Conservation (phyloP, 2,113 vertebrate genomes). For the Solenodon paradoxus region DNA sequence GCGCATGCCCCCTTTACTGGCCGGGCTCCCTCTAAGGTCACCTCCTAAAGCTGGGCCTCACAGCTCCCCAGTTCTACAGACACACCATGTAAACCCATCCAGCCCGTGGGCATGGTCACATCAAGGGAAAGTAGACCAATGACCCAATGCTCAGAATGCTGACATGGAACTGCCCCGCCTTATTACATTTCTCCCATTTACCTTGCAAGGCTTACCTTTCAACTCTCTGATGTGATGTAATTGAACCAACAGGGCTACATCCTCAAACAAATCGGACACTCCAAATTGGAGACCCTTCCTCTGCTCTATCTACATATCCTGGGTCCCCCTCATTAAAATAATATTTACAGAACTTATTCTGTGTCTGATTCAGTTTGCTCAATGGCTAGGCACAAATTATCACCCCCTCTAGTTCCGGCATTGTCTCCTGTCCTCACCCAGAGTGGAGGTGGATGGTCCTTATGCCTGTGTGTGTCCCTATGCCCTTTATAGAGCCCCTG, state of each 20-base stretch:
- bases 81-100: neutral
- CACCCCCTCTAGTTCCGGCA: neutral
- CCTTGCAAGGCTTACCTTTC: neutral
- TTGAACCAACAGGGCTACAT: neutral
- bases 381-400: neutral
- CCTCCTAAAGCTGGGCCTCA: neutral
- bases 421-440: neutral
- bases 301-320: neutral
- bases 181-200: neutral
- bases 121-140: neutral
- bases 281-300: neutral
- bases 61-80: neutral
- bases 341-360: neutral
- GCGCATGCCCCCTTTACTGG: neutral
- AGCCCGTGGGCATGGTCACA: neutral
- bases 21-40: neutral
- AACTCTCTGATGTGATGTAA: neutral
- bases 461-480: neutral
- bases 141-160: neutral
- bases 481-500: too few relatives aligned
- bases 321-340: neutral
- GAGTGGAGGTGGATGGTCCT: neutral
- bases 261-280: neutral
- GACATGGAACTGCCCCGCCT: neutral
- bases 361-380: neutral